These are phyloP conservation scores for Eulemur albifrons DNA, from an alignment of 2,797 vertebrate species.

Conservation along the genomic window DNA sequence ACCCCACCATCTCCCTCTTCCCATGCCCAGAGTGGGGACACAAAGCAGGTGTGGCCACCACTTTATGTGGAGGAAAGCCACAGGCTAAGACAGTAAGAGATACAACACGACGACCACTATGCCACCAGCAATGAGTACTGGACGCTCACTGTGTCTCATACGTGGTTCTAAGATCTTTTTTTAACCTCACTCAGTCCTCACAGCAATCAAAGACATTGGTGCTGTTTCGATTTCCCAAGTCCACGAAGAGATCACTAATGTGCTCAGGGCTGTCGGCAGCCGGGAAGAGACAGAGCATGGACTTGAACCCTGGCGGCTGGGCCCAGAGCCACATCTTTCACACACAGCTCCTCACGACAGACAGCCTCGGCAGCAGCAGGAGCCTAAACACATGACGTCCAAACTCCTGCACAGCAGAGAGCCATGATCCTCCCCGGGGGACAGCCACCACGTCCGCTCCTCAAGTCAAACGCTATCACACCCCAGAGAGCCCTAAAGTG, in stretches of 20 bases:
- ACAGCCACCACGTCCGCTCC: not conserved
- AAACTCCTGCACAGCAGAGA: not conserved
- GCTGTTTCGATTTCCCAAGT: not conserved
- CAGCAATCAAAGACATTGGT: not conserved
- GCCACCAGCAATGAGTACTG: not conserved
- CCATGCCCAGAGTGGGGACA: not conserved
- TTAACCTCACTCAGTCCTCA: not conserved
- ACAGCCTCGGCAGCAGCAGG: not conserved
- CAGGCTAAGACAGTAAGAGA: not conserved
- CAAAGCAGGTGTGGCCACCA: no score
- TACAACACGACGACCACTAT: accelerated
- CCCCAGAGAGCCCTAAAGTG: not conserved
- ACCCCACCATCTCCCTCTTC: not conserved
- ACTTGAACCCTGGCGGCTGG: accelerated
- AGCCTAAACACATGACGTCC: not conserved
- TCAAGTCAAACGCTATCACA: accelerated
- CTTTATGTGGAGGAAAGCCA: not conserved
- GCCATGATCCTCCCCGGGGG: no score
- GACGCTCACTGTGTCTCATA: not conserved
- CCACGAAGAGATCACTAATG: not conserved
- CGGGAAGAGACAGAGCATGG: not conserved
- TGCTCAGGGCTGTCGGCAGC: not conserved
- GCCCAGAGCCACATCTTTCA: not conserved
- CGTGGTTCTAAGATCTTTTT: not conserved
- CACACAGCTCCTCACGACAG: accelerated